Conservation (phyloP, 2,797 vertebrate genomes). For the Buphagus erythrorhynchus region DNA sequence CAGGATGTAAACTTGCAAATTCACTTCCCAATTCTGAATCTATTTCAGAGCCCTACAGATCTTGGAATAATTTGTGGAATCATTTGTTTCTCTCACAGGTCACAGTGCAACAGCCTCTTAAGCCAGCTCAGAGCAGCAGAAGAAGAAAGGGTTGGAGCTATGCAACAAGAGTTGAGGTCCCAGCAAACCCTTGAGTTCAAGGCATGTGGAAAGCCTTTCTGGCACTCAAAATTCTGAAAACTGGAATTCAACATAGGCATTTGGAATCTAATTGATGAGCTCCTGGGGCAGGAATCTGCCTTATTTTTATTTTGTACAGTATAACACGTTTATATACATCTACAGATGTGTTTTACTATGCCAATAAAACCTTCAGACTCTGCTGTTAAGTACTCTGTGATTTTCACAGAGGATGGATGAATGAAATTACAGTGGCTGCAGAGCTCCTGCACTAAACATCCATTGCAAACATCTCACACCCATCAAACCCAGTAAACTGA, state of each 20-base stretch:
- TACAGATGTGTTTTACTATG: not conserved
- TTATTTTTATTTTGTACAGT: not conserved
- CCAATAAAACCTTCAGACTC: not conserved
- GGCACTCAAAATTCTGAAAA: not conserved
- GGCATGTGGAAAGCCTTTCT: not conserved
- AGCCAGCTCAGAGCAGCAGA: not conserved
- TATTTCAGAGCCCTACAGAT: not conserved
- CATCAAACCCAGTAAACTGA: not conserved
- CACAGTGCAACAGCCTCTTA: not conserved
- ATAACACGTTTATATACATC: not conserved
- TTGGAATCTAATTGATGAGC: not conserved
- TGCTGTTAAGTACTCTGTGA: not conserved
- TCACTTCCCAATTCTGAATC: not conserved
- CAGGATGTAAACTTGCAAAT: not conserved
- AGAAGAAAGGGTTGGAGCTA: not conserved
- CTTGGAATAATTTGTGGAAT: not conserved
- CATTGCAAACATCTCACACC: not conserved
- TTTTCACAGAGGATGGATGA: not conserved
- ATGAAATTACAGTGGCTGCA: not conserved
- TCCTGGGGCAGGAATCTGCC: not conserved
- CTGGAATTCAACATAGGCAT: not conserved
- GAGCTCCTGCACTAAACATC: not conserved
- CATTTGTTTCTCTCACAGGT: not conserved
- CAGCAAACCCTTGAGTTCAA: not conserved
- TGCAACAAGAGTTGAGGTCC: not conserved